Base-by-base conservation (phyloP, 35 echinoderm and acorn worm species). In the Heliocidaris erythrogramma region DNA sequence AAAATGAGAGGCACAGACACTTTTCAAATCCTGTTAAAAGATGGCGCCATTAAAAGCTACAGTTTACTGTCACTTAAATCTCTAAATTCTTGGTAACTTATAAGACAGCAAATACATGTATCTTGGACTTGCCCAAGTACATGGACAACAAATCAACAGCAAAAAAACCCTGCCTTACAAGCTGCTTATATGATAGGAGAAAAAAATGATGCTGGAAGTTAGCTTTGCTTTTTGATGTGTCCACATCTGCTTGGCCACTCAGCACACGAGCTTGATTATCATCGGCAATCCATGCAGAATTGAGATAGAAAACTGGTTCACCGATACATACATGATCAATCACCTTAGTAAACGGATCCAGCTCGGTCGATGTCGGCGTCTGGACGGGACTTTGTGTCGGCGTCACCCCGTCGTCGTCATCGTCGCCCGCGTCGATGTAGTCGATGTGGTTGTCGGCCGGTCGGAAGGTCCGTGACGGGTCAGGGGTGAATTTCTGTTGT, bases 281-380 rank as follows among this genome's bases (percentile, higher is more conserved):
- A 85, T 90, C 95, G 49, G 94, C 96, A 96, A 92, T 96, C 96
- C 49, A 95, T 92, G 86, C 87, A 50, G 65, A 86, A 32, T 35
- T 88, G 94, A 90, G 94, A 94, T 49, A 86, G 60, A 59, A 95
- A 78, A 96, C 86, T 93, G 49, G 85, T 50, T 56, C 90, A 91
- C 60, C 48, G 87, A 96, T 98, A 98, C 96, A 98, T 98, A 98
- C 97, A 95, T 96, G 60, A 87, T 96, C 94, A 59, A 91, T 98
- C 97, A 98, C 97, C 97, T 98, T 96, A 65, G 97, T 98, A 96
- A 98, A 98, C 49, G 96, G 95, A 49, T 98, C 97, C 0, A 95
- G 93, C 13, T 98, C 97, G 53, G 90, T 95, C 50, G 65, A 93
- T 2, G 95, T 95, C 8, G 97, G 97, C 30, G 97, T 97, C 94